Evolutionary conservation across 2,888 invertebrate species (phyloP).

Genomic region (Drosophila flavopinicola): DNA sequence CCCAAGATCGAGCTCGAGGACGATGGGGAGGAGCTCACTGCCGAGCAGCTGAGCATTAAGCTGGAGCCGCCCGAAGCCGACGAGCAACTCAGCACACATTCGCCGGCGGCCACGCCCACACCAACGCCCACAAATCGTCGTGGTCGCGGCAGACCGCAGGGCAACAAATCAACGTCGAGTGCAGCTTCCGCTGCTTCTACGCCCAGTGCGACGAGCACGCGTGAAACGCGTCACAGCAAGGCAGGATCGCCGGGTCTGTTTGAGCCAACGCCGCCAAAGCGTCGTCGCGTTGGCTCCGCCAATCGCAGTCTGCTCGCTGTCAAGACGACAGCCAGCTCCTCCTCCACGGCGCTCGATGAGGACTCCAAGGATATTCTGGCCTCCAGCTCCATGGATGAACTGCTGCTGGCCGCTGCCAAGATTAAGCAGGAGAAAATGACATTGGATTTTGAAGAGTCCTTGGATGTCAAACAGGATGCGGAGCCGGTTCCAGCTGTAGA

Average conservation of each 20-base stretch:
- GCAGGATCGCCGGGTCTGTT: slow-evolving; percentile 68
- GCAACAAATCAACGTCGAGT: slow-evolving; percentile 22
- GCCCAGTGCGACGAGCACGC: slow-evolving; percentile 64
- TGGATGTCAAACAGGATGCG: slow-evolving; percentile 4
- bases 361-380: slow-evolving; percentile 82
- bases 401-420: slow-evolving; percentile 67
- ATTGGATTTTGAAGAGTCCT: slow-evolving; percentile 58
- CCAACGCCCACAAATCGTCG: slow-evolving; percentile 41
- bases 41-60: slow-evolving; percentile 58
- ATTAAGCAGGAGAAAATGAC: slow-evolving; percentile 77
- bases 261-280: slow-evolving; percentile 48
- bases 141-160: slow-evolving; percentile 68
- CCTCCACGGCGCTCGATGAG: slow-evolving; percentile 66
- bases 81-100: slow-evolving; percentile 44
- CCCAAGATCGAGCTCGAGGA: slow-evolving; percentile 70
- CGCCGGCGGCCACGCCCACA: slow-evolving; percentile 40
- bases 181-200: no score
- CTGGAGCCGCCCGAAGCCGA: slow-evolving; percentile 75
- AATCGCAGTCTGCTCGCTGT: slow-evolving; percentile 35
- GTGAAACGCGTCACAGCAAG: slow-evolving; percentile 74
- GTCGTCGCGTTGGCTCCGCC: slow-evolving; percentile 54
- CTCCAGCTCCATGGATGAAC: slow-evolving; percentile 78
- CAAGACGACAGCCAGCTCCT: slow-evolving; percentile 47
- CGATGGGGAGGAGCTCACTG: slow-evolving; percentile 39
- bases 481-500: neutral